A percentile compares a stretch with the other conserved stretches of the same genome.
Conservation (phyloP, 2,797 vertebrate genomes). For the Cyprinodon diabolis region DNA sequence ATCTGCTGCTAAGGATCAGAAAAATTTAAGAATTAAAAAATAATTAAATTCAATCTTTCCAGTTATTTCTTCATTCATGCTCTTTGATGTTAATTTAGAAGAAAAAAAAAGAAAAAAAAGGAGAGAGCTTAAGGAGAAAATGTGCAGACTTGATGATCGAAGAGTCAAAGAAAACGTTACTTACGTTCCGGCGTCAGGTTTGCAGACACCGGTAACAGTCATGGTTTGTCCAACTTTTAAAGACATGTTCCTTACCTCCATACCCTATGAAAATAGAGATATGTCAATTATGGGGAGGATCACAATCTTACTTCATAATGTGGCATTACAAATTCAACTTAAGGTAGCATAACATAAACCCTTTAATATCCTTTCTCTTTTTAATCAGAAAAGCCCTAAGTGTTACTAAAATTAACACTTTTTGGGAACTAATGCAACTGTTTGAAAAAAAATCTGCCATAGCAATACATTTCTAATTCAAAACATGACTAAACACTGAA, state of each 20-base stretch:
- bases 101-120: too few species aligned
- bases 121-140: background rate
- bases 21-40: background rate
- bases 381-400: too few species aligned
- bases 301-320: background rate
- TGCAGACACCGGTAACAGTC: conserved; percentile 66
- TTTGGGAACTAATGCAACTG: too few species aligned
- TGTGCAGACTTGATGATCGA: background rate
- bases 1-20: background rate
- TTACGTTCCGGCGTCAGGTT: conserved; percentile 67
- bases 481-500: too few species aligned
- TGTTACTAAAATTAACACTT: too few species aligned
- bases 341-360: background rate
- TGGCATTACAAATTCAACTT: background rate
- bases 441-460: too few species aligned
- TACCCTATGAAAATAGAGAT: conserved; percentile 51
- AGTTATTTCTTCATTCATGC: background rate
- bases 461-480: too few species aligned
- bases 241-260: conserved; percentile 79
- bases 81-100: background rate
- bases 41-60: background rate
- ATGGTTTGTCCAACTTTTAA: conserved; percentile 80
- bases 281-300: background rate
- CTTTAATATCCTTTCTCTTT: too few species aligned
- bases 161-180: conserved; percentile 12